These are phyloP conservation scores for Amniataba percoides DNA, from an alignment of 2,797 vertebrate genomes.

Conservation along the genomic window DNA sequence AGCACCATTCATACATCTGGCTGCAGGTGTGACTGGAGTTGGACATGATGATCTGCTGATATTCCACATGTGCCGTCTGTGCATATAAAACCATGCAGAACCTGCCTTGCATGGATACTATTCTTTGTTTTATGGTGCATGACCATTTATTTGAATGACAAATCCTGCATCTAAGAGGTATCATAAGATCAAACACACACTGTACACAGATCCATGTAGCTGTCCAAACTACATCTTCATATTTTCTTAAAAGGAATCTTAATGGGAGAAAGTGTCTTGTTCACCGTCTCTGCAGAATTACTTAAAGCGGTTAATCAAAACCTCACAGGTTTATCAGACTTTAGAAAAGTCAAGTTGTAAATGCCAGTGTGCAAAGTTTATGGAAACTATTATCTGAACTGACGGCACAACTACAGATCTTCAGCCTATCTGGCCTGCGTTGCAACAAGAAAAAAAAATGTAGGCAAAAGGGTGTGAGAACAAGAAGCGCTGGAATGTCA, in stretches of 20 bases:
- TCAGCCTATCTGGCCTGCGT: neutral
- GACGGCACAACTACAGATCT: neutral
- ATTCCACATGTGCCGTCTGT: constrained; percentile 8
- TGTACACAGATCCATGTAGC: too few relatives aligned
- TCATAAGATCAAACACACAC: too few relatives aligned
- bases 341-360: neutral
- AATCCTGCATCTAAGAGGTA: too few relatives aligned
- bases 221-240: too few relatives aligned
- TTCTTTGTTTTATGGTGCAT: neutral
- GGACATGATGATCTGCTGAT: constrained; percentile 15
- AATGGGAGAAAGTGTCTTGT: too few relatives aligned
- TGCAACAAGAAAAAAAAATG: constrained; percentile 14
- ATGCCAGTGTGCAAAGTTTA: neutral
- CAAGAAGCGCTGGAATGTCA: constrained; percentile 40
- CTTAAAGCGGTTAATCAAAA: neutral
- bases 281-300: neutral
- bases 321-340: too few relatives aligned
- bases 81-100: neutral
- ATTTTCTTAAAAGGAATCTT: too few relatives aligned
- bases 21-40: constrained; percentile 1
- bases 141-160: too few relatives aligned
- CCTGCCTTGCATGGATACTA: neutral
- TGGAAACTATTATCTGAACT: neutral
- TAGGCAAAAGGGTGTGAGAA: constrained; percentile 50
- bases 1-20: constrained; percentile 18